A percentile compares a stretch with the other conserved stretches of the same genome.
phyloP scores from a whole-genome alignment of 2,888 invertebrate genomes.

The Tiliacea aurago region DNA sequence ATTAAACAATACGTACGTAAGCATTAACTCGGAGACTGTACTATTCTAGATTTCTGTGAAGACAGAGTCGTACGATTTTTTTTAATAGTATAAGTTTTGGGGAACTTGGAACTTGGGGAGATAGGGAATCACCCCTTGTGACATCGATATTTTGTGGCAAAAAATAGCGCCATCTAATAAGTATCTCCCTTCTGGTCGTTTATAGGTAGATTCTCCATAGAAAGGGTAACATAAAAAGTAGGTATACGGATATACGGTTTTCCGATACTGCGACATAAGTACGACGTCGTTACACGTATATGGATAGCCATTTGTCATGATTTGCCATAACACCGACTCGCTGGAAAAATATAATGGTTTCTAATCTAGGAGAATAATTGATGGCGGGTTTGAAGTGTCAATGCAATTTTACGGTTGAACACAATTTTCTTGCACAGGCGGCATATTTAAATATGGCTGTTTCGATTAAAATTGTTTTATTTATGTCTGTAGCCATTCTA shows the following conservation, averaged over 20 bases:
- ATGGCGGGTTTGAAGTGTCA: constrained; percentile 53
- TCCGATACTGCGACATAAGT: constrained; percentile 63
- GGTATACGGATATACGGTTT: constrained; percentile 54
- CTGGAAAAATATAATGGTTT: constrained; percentile 61
- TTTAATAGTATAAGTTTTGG: too few relatives aligned
- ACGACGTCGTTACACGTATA: constrained; percentile 58
- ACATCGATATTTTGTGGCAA: background rate
- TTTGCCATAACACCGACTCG: constrained; percentile 62
- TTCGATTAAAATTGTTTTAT: constrained; percentile 37
- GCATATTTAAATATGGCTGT: constrained; percentile 22
- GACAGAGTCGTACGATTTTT: too few relatives aligned
- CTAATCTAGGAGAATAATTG: constrained; percentile 61
- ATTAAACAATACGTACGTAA: too few relatives aligned
- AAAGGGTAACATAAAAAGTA: constrained; percentile 55
- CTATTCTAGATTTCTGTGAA: too few relatives aligned
- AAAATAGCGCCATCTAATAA: background rate
- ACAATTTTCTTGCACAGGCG: constrained; percentile 24
- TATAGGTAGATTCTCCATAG: constrained; percentile 19
- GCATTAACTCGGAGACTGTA: too few relatives aligned
- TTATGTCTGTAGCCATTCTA: constrained; percentile 7
- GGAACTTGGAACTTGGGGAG: too few relatives aligned
- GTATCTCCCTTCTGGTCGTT: background rate
- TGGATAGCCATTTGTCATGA: constrained; percentile 66
- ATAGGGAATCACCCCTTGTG: too few relatives aligned
- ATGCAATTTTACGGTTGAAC: constrained; percentile 46